Conservation (phyloP, 2,888 invertebrate species). For the Endomychus coccineus region DNA sequence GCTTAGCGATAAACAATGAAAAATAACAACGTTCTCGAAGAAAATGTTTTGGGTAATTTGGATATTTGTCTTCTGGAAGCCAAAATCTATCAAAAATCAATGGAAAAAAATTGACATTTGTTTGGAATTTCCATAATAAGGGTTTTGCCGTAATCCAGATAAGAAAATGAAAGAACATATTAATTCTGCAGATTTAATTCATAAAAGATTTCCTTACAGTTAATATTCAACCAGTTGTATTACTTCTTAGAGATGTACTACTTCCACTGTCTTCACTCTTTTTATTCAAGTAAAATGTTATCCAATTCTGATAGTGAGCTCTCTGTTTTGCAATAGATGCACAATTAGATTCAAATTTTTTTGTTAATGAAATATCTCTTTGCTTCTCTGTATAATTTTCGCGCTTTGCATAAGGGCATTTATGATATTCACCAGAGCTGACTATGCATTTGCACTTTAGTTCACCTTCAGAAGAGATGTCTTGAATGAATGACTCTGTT, state of each 20-base stretch:
- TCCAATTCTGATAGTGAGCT: constrained; percentile 22
- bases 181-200: too few relatives aligned
- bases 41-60: too few relatives aligned
- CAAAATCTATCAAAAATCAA: too few relatives aligned
- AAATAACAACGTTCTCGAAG: too few relatives aligned
- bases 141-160: too few relatives aligned
- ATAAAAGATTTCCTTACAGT: too few relatives aligned
- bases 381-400: constrained; percentile 1
- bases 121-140: too few relatives aligned
- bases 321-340: constrained; percentile 15
- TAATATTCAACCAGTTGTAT: too few relatives aligned
- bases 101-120: too few relatives aligned
- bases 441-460: constrained; percentile 18
- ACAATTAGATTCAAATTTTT: constrained; percentile 6
- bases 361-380: constrained; percentile 6
- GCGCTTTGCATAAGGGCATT: constrained; percentile 18
- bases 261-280: constrained; percentile 4
- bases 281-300: constrained; percentile 22
- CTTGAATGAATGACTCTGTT: background rate
- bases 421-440: constrained; percentile 26
- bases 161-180: too few relatives aligned
- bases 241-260: constrained; percentile 8
- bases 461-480: constrained; percentile 20
- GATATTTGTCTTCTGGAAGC: too few relatives aligned
- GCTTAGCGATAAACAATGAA: too few relatives aligned